Percentiles rank a stretch among this genome's conserved stretches.
Conservation (phyloP, 2,888 invertebrate genomes). For the Ischnura elegans region DNA sequence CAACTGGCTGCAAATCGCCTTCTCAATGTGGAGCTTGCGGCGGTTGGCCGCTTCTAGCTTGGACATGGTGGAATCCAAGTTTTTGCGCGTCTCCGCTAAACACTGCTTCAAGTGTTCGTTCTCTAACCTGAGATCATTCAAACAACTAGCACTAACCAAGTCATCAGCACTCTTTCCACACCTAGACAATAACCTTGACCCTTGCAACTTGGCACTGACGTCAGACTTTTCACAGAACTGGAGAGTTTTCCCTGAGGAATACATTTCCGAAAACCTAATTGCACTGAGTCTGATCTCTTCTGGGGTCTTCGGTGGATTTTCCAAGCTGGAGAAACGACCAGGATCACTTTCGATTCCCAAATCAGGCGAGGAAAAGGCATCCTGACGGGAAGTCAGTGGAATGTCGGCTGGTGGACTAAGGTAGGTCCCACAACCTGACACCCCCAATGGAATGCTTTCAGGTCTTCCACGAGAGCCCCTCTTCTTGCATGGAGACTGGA, state of each 20-base stretch:
- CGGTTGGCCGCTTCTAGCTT: conserved; percentile 88
- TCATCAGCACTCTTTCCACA: conserved; percentile 12
- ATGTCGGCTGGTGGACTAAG: conserved; percentile 41
- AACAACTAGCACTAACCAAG: conserved; percentile 75
- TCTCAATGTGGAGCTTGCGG: conserved; percentile 90
- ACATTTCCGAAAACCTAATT: background rate
- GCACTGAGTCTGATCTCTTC: conserved; percentile 65
- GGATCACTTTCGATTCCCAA: conserved; percentile 94
- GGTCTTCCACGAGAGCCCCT: conserved; percentile 24
- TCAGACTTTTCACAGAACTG: background rate
- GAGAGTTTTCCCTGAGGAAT: conserved; percentile 22
- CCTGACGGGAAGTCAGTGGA: conserved; percentile 37
- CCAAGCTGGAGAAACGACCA: conserved; percentile 82
- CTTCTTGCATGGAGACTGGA: background rate
- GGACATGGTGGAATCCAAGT: conserved; percentile 87
- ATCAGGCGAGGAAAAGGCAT: conserved; percentile 85
- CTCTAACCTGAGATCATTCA: conserved; percentile 80
- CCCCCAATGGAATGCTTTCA: conserved; percentile 37
- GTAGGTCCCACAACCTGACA: conserved; percentile 19
- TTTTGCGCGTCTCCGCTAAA: conserved; percentile 85
- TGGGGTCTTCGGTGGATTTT: conserved; percentile 79
- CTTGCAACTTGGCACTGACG: background rate
- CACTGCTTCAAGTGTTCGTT: conserved; percentile 86
- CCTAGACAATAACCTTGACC: background rate
- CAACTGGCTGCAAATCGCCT: conserved; percentile 90